These are phyloP conservation scores for Nycticebus coucang DNA, from an alignment of 2,113 vertebrate species.

Conservation along the genomic window DNA sequence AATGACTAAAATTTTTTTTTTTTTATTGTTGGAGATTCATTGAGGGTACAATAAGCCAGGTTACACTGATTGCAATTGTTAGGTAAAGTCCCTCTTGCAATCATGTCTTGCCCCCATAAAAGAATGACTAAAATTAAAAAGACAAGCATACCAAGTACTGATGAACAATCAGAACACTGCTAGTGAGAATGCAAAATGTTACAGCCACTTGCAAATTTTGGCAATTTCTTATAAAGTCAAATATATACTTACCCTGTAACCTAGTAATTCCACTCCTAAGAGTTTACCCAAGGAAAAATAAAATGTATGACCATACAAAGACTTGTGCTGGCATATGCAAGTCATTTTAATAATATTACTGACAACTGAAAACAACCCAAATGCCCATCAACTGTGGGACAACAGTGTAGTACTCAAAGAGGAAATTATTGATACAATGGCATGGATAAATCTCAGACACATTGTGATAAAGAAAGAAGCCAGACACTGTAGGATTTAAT, in stretches of 20 bases:
- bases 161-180: not conserved
- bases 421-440: not conserved
- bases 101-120: too few species aligned
- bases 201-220: not conserved
- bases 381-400: not conserved
- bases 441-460: not conserved
- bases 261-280: not conserved
- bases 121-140: not conserved
- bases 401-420: not conserved
- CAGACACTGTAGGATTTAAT: not conserved
- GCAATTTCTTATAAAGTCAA: constrained; percentile 8
- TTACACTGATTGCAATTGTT: too few species aligned
- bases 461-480: not conserved
- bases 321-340: not conserved
- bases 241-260: not conserved
- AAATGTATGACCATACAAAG: not conserved
- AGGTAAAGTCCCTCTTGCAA: too few species aligned
- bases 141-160: not conserved
- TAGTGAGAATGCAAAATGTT: not conserved
- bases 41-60: too few species aligned
- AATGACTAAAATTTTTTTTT: not conserved
- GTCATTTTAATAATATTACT: not conserved
- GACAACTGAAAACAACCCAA: not conserved
- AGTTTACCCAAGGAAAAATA: constrained; percentile 23
- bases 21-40: too few species aligned